Evolutionary conservation across 1,140 invertebrate genomes (phyloP), one percentile per base, ranked within the genome.

Genomic region (Platyscapa corneri): DNA sequence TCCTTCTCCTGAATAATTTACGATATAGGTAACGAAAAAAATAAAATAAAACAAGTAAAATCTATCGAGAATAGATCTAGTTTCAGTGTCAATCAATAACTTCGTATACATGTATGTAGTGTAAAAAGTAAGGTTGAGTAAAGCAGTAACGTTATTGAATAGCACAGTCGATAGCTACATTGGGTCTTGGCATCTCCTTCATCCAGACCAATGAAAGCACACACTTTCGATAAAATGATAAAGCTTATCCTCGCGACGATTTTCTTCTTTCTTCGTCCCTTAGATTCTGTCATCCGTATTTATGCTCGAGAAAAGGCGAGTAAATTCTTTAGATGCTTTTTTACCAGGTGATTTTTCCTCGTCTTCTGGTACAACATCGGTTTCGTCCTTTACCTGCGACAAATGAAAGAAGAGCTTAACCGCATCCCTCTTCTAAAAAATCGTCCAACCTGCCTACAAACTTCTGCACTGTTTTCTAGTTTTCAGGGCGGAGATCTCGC

Each of bases 371-470:
- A 37, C 34, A 0, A 70, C 5, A 20, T 70, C 18, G 14, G 10
- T 14, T 60, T 60, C 23, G 49, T 18, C 10, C 56, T 60, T 27
- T 60, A 60, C 2, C 5, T 60, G 5, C 23, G 56, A 84, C 75
- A 70, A 84, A 78, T 70, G 75, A 84, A 67, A 77, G 75, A 42
- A 46, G 16, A n/a, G 12, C 64, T 39, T 16, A 42, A 3, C 16
- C 18, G 39, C 65, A 7, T 67, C 49, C 34, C 53, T 30, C 39
- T 70, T 18, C 67, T 64, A 83, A 83, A 49, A 83, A 76, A 83
- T 83, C 72, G 67, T 74, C 82, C n/a, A 27, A 20, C 8, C 53
- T 37, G 42, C 30, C 46, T 23, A 18, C 49, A 39, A 60, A 14
- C 18, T 74, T 39, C 23, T n/a, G 23, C 49, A 53, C 18, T 18